Base-by-base conservation (phyloP, 2,797 vertebrate genomes). In the Mormyrops attenuatus region DNA sequence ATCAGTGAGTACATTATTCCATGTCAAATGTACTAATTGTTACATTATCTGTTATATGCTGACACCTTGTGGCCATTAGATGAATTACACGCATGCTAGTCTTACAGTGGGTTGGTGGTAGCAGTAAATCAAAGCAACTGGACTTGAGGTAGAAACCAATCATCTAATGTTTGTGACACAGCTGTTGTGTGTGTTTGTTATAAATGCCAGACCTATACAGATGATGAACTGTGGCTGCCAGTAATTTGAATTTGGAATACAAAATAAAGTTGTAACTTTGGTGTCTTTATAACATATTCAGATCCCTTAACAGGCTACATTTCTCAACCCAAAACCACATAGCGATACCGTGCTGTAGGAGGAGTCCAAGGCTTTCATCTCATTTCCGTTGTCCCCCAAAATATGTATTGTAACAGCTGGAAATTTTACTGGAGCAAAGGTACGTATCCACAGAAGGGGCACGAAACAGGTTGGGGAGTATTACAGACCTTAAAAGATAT, bases 331-430 rank as follows among this genome's bases (percentile, higher is more conserved):
- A 90, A 91, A 93, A 53, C 63, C 88, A 63, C 91, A 90, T 80
- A 85, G 92, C 20, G 89, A 91, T 63, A 93, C 88, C 15, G 84
- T 91, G 55, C 91, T 90, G 15, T 93, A 77, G 17, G 91, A 91
- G 44, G 94, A 91, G 66, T 90, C 82, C 47, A 77, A 66, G 9
- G 38, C 26, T 73, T 90, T 7, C 4, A 96, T 93, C 89, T 95
- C 92, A 89, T 90, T 90, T 69, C 90, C 89, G 20, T 93, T 95
- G 91, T 96, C 93, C 90, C 95, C 96, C 90, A 93, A 91, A 73
- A 95, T 60, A 2, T 92, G 93, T 20, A 96, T 11, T 9, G 89
- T 88, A 69, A 69, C 30, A 69, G 26, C 26, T 69, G 66, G 66
- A 69, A 30, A 26, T 52, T 34, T 85, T n/a, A 50, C 47, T 11